A percentile compares a stretch with the other conserved stretches of the same genome.
These are phyloP conservation scores for Chromoteleia sp. DNA, from an alignment of 2,888 invertebrate species.

Conservation along the genomic window DNA sequence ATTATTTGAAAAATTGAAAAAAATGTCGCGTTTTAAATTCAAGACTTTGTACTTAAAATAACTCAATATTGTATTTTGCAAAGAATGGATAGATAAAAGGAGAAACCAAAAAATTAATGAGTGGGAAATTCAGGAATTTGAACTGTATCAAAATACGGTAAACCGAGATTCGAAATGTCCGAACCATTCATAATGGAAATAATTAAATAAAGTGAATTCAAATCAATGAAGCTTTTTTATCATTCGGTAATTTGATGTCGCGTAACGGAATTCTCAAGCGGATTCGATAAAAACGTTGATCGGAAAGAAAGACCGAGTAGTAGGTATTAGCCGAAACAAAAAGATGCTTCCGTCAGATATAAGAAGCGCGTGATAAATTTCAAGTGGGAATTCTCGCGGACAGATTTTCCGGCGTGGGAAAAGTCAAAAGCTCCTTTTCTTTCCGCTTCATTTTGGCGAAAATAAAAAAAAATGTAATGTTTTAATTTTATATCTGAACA, in stretches of 20 bases:
- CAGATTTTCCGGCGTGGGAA: too few species aligned
- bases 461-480: too few species aligned
- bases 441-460: too few species aligned
- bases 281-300: slow-evolving; percentile 21
- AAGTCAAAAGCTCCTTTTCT: too few species aligned
- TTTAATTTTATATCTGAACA: too few species aligned
- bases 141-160: background rate
- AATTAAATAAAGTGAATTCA: slow-evolving; percentile 2
- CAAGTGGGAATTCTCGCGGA: slow-evolving; percentile 6
- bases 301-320: slow-evolving; percentile 7
- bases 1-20: too few species aligned
- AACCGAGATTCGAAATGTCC: too few species aligned
- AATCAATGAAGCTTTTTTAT: slow-evolving; percentile 12
- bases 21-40: too few species aligned
- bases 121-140: background rate
- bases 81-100: too few species aligned
- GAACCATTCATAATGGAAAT: slow-evolving; percentile 4
- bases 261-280: background rate
- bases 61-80: too few species aligned
- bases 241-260: slow-evolving; percentile 11
- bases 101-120: too few species aligned
- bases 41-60: too few species aligned
- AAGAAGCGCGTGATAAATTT: slow-evolving; percentile 9
- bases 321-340: slow-evolving; percentile 19
- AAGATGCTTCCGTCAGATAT: slow-evolving; percentile 24